These are phyloP conservation scores for Tretioscincus oriximinensis DNA, from an alignment of 2,113 vertebrate species.

Conservation along the genomic window DNA sequence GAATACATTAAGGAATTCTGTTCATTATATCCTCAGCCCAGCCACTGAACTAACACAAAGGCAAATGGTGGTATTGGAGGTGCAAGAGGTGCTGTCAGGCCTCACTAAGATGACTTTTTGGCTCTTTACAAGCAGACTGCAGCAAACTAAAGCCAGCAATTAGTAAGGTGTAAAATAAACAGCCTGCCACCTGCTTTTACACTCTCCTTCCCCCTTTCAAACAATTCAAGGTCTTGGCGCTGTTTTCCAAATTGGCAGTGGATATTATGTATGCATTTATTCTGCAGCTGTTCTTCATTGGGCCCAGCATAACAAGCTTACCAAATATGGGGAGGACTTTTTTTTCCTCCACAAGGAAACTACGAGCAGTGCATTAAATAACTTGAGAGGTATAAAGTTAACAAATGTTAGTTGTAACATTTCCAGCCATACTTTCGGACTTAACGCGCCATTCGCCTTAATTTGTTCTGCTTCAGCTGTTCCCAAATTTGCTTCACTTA, in stretches of 20 bases:
- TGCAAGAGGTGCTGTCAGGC: slow-evolving; percentile 35
- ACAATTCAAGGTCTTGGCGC: slow-evolving; percentile 53
- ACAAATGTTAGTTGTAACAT: slow-evolving; percentile 47
- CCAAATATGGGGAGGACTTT: slow-evolving; percentile 60
- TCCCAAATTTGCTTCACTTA: slow-evolving; percentile 34
- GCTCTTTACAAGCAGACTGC: slow-evolving; percentile 61
- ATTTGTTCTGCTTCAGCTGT: slow-evolving; percentile 56
- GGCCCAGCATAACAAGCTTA: slow-evolving; percentile 66
- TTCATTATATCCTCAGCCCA: not conserved
- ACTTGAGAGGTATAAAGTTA: slow-evolving; percentile 60
- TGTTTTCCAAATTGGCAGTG: slow-evolving; percentile 62
- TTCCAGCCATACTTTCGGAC: slow-evolving; percentile 46
- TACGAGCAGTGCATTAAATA: slow-evolving; percentile 54
- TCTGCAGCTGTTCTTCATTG: slow-evolving; percentile 65
- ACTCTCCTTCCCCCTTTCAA: slow-evolving; percentile 53
- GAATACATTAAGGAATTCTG: not conserved
- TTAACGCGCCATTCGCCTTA: slow-evolving; percentile 48
- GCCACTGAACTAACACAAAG: not conserved
- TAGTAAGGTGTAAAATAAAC: slow-evolving; percentile 72
- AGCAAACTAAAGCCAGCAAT: slow-evolving; percentile 58
- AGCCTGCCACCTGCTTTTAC: slow-evolving; percentile 65
- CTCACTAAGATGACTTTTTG: slow-evolving; percentile 56
- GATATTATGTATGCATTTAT: slow-evolving; percentile 61
- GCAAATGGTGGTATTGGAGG: not conserved
- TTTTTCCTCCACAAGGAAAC: slow-evolving; percentile 39